Percentiles rank a stretch among this genome's conserved stretches.
phyloP scores from a whole-genome alignment of 2,113 vertebrate species.

The Bubo scandiacus region DNA sequence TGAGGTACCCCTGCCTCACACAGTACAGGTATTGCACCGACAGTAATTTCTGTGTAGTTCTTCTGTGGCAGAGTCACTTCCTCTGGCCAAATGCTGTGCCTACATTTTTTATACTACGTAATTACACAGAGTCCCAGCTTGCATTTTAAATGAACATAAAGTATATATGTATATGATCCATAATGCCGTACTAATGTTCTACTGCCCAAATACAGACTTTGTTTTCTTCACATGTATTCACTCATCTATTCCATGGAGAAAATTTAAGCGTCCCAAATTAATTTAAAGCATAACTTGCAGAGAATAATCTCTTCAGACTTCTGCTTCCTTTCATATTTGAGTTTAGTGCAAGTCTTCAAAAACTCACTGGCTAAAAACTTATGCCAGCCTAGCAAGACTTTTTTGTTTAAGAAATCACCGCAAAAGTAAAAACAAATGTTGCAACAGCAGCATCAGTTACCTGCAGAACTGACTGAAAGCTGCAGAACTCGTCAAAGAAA shows the following conservation, averaged over 20 bases:
- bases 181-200: not conserved
- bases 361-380: constrained; percentile 44
- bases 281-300: not conserved
- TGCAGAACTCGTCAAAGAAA: constrained; percentile 38
- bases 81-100: not conserved
- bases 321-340: constrained; percentile 51
- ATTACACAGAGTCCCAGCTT: not conserved
- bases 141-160: not conserved
- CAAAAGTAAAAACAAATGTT: not conserved
- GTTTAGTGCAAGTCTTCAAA: constrained; percentile 54
- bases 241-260: not conserved
- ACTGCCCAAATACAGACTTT: accelerated
- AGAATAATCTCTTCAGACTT: not conserved
- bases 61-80: not conserved
- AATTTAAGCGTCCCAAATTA: not conserved
- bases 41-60: not conserved
- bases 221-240: not conserved
- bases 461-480: constrained; percentile 33
- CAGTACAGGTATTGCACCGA: not conserved
- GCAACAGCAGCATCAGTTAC: constrained; percentile 31
- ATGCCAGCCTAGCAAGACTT: not conserved
- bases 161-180: not conserved
- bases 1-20: not conserved
- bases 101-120: not conserved
- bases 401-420: not conserved